A percentile compares a stretch with the other conserved stretches of the same genome.
Conservation (phyloP, 2,113 vertebrate genomes). For the Siniperca knerii region DNA sequence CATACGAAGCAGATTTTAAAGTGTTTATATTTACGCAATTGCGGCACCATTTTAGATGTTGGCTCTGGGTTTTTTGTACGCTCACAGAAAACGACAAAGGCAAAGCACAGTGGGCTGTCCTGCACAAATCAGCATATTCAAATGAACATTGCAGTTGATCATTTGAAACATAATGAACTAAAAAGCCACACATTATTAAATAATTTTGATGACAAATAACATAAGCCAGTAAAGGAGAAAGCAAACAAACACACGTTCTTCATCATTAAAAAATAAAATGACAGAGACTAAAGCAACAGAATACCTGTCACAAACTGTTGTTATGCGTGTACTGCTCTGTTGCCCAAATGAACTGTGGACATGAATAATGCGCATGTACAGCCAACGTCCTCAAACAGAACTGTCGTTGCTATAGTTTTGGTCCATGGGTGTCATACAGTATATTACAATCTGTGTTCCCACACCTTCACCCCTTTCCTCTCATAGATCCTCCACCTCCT, state of each 20-base stretch:
- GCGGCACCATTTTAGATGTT: conserved; percentile 15
- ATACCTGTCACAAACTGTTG: background rate
- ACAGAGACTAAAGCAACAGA: background rate
- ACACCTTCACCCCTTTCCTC: conserved; percentile 24
- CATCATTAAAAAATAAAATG: background rate
- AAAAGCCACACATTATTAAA: conserved; percentile 31
- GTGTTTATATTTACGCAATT: conserved; percentile 50
- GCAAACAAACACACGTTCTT: background rate
- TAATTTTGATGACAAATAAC: background rate
- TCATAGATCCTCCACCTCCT: conserved; percentile 19
- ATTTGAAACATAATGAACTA: background rate
- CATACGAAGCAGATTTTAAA: background rate
- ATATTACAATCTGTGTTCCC: conserved; percentile 6
- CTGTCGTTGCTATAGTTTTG: conserved; percentile 47
- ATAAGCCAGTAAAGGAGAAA: background rate
- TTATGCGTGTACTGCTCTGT: background rate
- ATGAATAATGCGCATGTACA: conserved; percentile 6
- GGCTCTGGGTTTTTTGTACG: background rate
- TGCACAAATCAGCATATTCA: background rate
- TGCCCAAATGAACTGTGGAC: background rate
- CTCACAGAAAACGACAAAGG: background rate
- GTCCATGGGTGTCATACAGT: conserved; percentile 43
- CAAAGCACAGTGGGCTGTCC: background rate
- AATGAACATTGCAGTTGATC: background rate
- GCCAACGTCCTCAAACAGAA: conserved; percentile 8